A percentile compares a stretch with the other conserved stretches of the same genome.
phyloP scores from a whole-genome alignment of 2,888 invertebrate species.

The Candidula unifasciata region DNA sequence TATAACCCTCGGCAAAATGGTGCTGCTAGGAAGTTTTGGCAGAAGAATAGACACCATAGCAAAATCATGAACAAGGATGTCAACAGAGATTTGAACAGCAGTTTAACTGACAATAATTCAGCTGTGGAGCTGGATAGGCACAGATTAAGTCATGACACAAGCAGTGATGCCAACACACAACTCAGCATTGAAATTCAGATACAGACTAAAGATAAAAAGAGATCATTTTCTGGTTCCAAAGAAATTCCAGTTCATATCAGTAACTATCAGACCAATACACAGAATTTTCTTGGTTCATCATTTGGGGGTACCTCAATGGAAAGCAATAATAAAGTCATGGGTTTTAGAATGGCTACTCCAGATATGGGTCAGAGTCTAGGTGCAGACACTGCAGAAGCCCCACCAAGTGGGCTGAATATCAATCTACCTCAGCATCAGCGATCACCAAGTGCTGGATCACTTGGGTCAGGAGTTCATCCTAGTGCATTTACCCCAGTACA shows the following conservation, averaged over 20 bases:
- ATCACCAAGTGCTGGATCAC: conserved; percentile 67
- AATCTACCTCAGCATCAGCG: conserved; percentile 59
- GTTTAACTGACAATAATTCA: conserved; percentile 62
- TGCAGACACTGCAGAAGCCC: conserved; percentile 44
- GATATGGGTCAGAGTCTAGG: conserved; percentile 40
- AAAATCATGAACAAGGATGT: conserved; percentile 72
- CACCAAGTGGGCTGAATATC: conserved; percentile 51
- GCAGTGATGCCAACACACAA: conserved; percentile 68
- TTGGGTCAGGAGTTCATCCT: conserved; percentile 61
- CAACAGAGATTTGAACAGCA: conserved; percentile 70
- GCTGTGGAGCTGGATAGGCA: conserved; percentile 48
- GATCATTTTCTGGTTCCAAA: conserved; percentile 38
- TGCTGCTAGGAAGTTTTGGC: conserved; percentile 94
- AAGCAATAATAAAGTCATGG: conserved; percentile 28
- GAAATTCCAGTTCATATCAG: conserved; percentile 50
- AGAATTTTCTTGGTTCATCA: conserved; percentile 40
- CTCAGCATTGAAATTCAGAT: conserved; percentile 72
- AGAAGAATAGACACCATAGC: conserved; percentile 80
- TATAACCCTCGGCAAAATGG: conserved; percentile 96
- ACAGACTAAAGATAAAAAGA: conserved; percentile 60
- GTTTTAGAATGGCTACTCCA: neutral
- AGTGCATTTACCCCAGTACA: conserved; percentile 72
- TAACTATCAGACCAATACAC: conserved; percentile 29
- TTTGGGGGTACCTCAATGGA: conserved; percentile 46
- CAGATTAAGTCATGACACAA: conserved; percentile 61